phyloP scores from a whole-genome alignment of 1,140 invertebrate species.

The Branchinecta lindahli region DNA sequence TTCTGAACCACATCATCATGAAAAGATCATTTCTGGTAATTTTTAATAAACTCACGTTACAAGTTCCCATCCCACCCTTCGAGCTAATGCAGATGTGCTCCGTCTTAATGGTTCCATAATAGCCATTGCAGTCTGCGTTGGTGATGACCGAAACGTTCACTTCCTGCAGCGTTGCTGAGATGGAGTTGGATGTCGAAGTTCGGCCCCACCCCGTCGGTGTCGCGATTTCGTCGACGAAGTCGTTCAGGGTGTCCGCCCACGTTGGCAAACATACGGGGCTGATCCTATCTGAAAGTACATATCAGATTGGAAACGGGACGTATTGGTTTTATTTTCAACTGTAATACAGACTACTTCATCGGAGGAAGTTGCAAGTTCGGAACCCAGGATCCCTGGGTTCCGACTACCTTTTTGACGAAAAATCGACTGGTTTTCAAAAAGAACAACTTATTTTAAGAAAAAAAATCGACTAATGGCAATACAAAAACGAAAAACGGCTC shows the following conservation, averaged over 20 bases:
- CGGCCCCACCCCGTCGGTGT: conserved; percentile 29
- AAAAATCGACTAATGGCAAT: too few relatives aligned
- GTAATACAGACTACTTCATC: too few relatives aligned
- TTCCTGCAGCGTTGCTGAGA: conserved; percentile 23
- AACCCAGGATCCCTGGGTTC: too few relatives aligned
- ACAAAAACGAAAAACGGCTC: too few relatives aligned
- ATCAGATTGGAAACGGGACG: too few relatives aligned
- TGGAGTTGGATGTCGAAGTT: conserved; percentile 21
- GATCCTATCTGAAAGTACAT: not conserved
- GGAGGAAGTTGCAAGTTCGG: too few relatives aligned
- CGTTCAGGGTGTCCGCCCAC: not conserved
- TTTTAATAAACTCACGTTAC: not conserved
- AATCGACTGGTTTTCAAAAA: too few relatives aligned
- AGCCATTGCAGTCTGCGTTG: conserved; percentile 23
- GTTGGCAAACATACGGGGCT: not conserved
- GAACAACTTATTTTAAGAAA: too few relatives aligned
- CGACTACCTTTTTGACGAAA: too few relatives aligned
- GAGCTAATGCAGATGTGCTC: conserved; percentile 1
- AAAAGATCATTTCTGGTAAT: too few relatives aligned
- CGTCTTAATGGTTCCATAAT: not conserved
- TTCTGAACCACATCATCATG: too few relatives aligned
- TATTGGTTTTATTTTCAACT: too few relatives aligned
- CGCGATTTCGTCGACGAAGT: conserved; percentile 24
- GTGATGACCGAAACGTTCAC: conserved; percentile 25
- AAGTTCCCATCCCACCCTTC: conserved; percentile 2